Percentiles rank a stretch among this genome's conserved stretches.
Conservation (phyloP, 2,113 vertebrate species). For the Lonchura striata region DNA sequence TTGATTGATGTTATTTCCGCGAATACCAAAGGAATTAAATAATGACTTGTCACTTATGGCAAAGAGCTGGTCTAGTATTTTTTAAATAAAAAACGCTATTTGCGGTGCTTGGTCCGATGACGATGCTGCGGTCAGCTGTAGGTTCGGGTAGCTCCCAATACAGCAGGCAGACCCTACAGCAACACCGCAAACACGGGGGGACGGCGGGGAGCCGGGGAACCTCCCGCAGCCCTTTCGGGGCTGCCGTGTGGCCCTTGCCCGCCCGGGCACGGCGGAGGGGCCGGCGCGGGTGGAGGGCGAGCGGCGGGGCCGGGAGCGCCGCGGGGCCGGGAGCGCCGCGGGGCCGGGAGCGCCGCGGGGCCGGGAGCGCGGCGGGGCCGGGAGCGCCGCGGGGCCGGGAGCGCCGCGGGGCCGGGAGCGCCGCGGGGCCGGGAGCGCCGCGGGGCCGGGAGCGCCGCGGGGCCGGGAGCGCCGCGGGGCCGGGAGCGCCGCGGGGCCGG, state of each 20-base stretch:
- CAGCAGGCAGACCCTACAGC: not conserved
- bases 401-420: not conserved
- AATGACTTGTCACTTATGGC: constrained; percentile 52
- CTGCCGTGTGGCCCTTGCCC: not conserved
- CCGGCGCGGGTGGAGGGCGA: rapidly evolving
- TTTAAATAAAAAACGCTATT: constrained; percentile 22
- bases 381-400: not conserved
- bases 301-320: not conserved
- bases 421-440: not conserved
- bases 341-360: no score
- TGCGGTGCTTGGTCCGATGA: not conserved
- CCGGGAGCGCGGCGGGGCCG: no score
- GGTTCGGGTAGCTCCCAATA: no score
- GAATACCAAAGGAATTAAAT: constrained; percentile 60
- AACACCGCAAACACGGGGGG: not conserved
- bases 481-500: not conserved
- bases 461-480: not conserved
- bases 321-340: not conserved
- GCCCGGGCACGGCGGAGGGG: not conserved
- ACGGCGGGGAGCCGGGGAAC: not conserved
- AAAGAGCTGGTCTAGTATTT: constrained; percentile 41
- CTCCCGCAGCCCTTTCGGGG: not conserved
- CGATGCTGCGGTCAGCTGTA: not conserved
- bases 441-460: not conserved
- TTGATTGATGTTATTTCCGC: constrained; percentile 63